Evolutionary conservation across 1,140 invertebrate genomes (phyloP), one percentile per base, ranked within the genome.

Genomic region (Schlechtendalia chinensis): DNA sequence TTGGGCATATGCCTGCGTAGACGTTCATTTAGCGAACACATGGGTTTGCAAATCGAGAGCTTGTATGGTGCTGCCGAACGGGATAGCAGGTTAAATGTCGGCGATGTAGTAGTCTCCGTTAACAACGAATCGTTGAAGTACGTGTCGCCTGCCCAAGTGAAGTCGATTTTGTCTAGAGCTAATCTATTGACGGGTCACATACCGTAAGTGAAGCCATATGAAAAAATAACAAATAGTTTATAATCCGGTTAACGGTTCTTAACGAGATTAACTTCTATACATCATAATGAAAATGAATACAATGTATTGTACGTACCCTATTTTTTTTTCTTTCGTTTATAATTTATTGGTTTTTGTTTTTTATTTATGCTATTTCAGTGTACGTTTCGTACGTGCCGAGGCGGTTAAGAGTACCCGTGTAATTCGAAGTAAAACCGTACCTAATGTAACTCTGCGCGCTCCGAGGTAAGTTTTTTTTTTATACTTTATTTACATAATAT

Each of bases 171-270:
- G 24, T 79, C 75, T 79, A 79, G 75, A 61, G 75, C 75, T 63
- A 79, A 79, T 54, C 56, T 79, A 61, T 58, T 79, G 39, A 79
- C 75, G 45, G 75, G 75, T 4, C 75, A 58, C 45, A 79, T 79
- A 50, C 56, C 75, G 75, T 79, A 63, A 79, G 75, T 79, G 58
- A 79, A 79, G 75, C 75, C 75, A 50, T 79, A 79, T 61, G 47
- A 47, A 17, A 75, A 58, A 58, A 75, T 14, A 59, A 77, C 32
- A 77, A 61, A 61, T 27, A 32, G 14, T 79, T 63, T 50, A 54
- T 79, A 79, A 79, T 79, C 75, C 45, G 39, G 17, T 79, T 79
- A 79, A 79, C 59, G 45, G 58, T 22, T 32, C 47, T 8, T 79
- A 79, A 79, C 47, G 14, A 27, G 58, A 63, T 79, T 79, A 79